Base-by-base conservation (phyloP, 2,113 vertebrate species). In the Lathamus discolor region DNA sequence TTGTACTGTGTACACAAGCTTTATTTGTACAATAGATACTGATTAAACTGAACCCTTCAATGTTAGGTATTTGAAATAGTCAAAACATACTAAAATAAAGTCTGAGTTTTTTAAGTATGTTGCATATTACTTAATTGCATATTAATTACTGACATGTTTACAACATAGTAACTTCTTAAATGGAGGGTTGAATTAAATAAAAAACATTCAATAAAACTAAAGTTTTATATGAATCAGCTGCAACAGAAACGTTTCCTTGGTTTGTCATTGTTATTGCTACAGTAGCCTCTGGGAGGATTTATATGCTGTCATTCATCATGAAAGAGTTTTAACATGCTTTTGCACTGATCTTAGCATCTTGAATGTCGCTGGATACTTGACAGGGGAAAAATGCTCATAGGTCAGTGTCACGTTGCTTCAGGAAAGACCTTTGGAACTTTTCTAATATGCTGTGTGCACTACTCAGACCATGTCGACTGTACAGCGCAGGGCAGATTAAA, bases 1-100 rank as follows among this genome's bases (percentile, higher is more conserved):
- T 78, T 92, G 73, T 94, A 66, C 74, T 54, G 62, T 89, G 73
- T 93, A 79, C 66, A 41, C 66, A 89, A 73, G 31, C 64, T 93
- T 78, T 91, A 79, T 95, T 93, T 96, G 41, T 61, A 70, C 52
- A 85, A 18, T 43, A 91, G 73, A 66, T 73, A 79, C 51, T 95
- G 70, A 87, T 91, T 86, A 90, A 94, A 79, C 69, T n/a, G 57
- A 85, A 35, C 70, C 4, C 82, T 76, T 83, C 75, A 17, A 84
- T 73, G 33, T 64, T 27, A 75, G 7, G 13, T 68, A 35, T 72
- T 49, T 80, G 68, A 92, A 87, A 33, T 73, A 62, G 46, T 66
- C 78, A n/a, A 70, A 86, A 43, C 17, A 18, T 48, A 25, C 28
- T 66, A 29, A 75, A 95, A 81, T 76, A 11, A 46, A 29, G 24